These are phyloP conservation scores for Esox masquinongy DNA, from an alignment of 2,797 vertebrate genomes.

Conservation along the genomic window DNA sequence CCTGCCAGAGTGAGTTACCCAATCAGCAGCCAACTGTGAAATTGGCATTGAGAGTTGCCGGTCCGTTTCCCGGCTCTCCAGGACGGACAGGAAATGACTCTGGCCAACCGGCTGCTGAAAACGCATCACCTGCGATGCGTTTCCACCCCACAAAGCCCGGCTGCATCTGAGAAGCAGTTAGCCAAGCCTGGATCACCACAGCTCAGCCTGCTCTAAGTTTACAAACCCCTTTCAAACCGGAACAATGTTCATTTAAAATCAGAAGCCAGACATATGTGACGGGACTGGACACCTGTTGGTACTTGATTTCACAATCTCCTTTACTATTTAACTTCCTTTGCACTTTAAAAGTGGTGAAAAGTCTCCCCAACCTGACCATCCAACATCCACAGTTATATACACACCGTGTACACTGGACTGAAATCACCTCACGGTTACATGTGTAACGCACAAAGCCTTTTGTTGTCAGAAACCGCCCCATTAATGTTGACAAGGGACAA, in stretches of 20 bases:
- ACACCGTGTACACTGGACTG: not conserved
- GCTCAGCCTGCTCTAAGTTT: not conserved
- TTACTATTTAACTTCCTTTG: no score
- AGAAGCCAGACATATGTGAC: not conserved
- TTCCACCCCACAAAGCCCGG: constrained; percentile 3
- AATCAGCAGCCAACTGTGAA: constrained; percentile 30
- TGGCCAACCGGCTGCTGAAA: not conserved
- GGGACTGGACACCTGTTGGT: no score
- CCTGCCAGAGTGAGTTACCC: constrained; percentile 29
- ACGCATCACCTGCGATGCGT: constrained; percentile 16
- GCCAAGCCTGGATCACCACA: constrained; percentile 16
- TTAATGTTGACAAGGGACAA: not conserved
- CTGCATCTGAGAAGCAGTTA: not conserved
- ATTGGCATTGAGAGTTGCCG: constrained; percentile 19
- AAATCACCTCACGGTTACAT: not conserved
- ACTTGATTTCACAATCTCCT: no score
- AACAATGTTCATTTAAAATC: not conserved
- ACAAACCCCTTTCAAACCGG: not conserved
- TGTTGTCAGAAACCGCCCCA: not conserved
- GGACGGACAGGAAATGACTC: constrained; percentile 11
- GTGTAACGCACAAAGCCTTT: not conserved
- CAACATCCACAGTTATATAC: not conserved
- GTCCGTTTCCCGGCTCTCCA: constrained; percentile 7
- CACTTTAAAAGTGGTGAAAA: no score
- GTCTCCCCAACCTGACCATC: not conserved